These are phyloP conservation scores for Protobothrops flavoviridis DNA, from an alignment of 2,113 vertebrate species.

Conservation along the genomic window DNA sequence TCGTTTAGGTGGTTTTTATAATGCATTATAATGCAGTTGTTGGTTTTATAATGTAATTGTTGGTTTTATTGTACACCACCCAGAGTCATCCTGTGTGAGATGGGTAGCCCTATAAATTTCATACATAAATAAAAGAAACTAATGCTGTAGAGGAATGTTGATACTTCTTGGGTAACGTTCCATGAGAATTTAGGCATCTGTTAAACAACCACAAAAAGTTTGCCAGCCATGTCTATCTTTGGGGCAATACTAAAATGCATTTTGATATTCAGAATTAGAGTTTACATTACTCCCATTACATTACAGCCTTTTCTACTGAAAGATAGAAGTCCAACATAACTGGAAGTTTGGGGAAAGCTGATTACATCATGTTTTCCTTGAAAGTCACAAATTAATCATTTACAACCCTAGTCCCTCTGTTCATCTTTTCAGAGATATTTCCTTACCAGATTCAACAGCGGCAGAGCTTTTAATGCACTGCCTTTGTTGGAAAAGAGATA, in stretches of 20 bases:
- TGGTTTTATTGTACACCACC: background rate
- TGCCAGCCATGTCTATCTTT: background rate
- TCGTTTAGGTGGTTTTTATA: background rate
- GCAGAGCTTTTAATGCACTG: background rate
- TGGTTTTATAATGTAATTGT: background rate
- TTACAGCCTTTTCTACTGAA: background rate
- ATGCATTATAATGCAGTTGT: background rate
- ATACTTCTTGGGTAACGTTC: background rate
- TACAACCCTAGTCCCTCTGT: background rate
- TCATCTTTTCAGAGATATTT: background rate
- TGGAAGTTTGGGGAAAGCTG: background rate
- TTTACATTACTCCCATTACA: background rate
- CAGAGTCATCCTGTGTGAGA: background rate
- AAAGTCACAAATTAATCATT: background rate
- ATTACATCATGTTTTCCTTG: background rate
- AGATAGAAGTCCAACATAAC: background rate
- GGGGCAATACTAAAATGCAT: background rate
- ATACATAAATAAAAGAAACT: background rate
- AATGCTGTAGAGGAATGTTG: background rate
- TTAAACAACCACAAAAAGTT: background rate
- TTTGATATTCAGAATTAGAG: background rate
- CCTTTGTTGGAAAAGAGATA: background rate
- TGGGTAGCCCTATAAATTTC: no score
- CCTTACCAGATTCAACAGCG: background rate
- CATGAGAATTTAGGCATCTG: background rate